Conservation (phyloP, 2,888 invertebrate species). For the Drosophila greeni region DNA sequence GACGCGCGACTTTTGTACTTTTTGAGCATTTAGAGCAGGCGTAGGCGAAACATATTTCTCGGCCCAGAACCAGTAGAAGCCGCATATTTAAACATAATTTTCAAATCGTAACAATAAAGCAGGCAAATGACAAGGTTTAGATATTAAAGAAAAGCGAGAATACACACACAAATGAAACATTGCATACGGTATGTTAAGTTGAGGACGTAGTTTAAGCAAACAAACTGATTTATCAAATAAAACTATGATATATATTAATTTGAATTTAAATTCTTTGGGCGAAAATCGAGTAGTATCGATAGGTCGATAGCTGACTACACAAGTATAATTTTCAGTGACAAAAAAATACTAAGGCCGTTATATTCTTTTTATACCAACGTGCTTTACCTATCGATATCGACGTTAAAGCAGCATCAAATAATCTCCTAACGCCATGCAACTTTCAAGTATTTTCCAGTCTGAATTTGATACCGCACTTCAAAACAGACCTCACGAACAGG, state of each 20-base stretch:
- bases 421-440: too few species aligned
- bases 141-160: conserved; percentile 33
- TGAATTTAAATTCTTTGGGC: conserved; percentile 17
- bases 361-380: too few species aligned
- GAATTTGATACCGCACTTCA: too few species aligned
- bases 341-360: conserved; percentile 4
- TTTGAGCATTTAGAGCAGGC: conserved; percentile 35
- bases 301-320: background rate
- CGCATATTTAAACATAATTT: conserved; percentile 35
- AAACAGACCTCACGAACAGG: too few species aligned
- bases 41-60: conserved; percentile 29
- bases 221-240: conserved; percentile 60
- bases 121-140: conserved; percentile 46
- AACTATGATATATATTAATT: conserved; percentile 44
- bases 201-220: conserved; percentile 53
- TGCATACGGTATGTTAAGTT: conserved; percentile 49
- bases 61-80: conserved; percentile 37
- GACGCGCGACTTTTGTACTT: conserved; percentile 41
- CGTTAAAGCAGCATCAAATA: too few species aligned
- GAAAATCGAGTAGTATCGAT: background rate
- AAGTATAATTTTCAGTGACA: background rate
- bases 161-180: conserved; percentile 41
- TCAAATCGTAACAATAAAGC: conserved; percentile 43
- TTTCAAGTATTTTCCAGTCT: too few species aligned
- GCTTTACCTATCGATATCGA: too few species aligned